phyloP scores from a whole-genome alignment of 2,113 vertebrate genomes.

The Vulpes lagopus region DNA sequence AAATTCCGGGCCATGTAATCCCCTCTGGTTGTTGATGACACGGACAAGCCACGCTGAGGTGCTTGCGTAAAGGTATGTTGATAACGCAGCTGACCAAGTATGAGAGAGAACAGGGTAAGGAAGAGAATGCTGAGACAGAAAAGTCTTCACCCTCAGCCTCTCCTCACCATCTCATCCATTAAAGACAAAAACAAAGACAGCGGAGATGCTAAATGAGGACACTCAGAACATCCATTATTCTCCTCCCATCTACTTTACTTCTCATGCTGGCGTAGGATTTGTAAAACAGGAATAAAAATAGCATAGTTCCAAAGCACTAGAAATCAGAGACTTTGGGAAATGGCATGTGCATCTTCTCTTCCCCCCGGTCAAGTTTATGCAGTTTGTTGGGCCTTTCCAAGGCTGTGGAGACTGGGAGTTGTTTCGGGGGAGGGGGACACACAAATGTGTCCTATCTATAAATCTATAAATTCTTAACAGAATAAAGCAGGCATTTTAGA shows the following conservation, averaged over 20 bases:
- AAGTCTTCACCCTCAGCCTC: not conserved
- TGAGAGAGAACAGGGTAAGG: not conserved
- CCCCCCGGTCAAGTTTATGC: not conserved
- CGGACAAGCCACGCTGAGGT: not conserved
- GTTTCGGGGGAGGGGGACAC: not conserved
- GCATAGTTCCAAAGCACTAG: not conserved
- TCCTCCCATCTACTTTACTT: not conserved
- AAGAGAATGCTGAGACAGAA: not conserved
- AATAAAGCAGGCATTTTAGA: constrained; percentile 30
- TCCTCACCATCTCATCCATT: not conserved
- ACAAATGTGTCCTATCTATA: constrained; percentile 18
- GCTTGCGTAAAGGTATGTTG: not conserved
- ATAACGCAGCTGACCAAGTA: not conserved
- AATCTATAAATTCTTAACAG: constrained; percentile 49
- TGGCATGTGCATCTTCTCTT: not conserved
- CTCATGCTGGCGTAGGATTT: not conserved
- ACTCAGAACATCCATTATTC: not conserved
- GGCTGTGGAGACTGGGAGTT: not conserved
- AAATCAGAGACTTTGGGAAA: not conserved
- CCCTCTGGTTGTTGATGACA: not conserved
- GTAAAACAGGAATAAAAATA: not conserved
- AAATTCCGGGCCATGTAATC: not conserved
- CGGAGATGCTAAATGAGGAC: not conserved
- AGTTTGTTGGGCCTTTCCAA: not conserved
- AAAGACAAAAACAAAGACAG: not conserved